Evolutionary conservation across 1,140 invertebrate species (phyloP), one percentile per base, ranked within the genome.

Genomic region (Plectrocnemia conspersa): DNA sequence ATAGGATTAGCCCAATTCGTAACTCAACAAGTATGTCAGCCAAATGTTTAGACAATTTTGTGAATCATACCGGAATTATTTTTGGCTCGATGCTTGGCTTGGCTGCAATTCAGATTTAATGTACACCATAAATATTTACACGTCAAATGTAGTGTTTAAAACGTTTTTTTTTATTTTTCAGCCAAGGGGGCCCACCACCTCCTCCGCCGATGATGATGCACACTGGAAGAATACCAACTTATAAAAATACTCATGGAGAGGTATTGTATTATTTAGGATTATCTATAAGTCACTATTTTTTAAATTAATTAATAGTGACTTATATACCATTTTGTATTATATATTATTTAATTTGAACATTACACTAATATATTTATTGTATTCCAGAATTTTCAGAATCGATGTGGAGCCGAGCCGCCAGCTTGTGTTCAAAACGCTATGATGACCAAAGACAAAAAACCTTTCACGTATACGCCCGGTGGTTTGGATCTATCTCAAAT

Each of bases 401-500:
- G 59, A 47, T 53, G 70, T 4, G 60, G 44, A 36, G 54, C 71
- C 15, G 88, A 89, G 66, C 88, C 91, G 36, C 92, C 91, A 52
- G 83, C 86, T 33, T 90, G 89, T 40, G 88, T 96, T 22, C 89
- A 93, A 66, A 91, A 91, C 65, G 90, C 91, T 3, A 92, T 95
- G 89, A 84, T 92, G 82, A 91, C 88, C 56, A 92, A 93, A 74
- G 92, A 96, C 67, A 96, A 94, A 70, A 94, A 92, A 67, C 92
- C 92, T 1, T 96, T 95, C 68, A 95, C 92, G 2, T 96, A 96
- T 67, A 93, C 91, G 11, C 92, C 91, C 2, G 89, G 89, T 10
- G 92, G 92, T 46, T 77, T 96, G 36, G 91, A 96, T 69, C 75
- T 96, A 19, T 91, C 88, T 0, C 89, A 95, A 70, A 93, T 95